Conservation (phyloP, 2,797 vertebrate species). For the Pogonophryne albipinna region DNA sequence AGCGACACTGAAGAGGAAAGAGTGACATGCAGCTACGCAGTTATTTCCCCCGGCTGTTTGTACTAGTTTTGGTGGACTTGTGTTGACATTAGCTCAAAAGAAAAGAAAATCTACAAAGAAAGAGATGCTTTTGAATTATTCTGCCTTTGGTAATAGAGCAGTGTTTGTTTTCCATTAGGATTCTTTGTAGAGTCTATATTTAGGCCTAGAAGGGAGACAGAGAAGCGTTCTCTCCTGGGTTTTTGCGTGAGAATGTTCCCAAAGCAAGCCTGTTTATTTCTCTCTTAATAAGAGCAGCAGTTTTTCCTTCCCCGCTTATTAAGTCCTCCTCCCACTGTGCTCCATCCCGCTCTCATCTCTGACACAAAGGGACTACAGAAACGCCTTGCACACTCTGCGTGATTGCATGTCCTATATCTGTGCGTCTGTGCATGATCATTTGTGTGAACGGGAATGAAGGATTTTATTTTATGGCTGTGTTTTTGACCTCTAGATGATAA, state of each 20-base stretch:
- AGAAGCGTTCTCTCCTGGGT: constrained; percentile 49
- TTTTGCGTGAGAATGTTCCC: constrained; percentile 56
- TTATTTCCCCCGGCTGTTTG: constrained; percentile 42
- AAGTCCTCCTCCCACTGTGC: constrained; percentile 63
- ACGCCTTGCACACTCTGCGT: constrained; percentile 42
- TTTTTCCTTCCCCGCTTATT: constrained; percentile 52
- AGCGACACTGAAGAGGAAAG: constrained; percentile 36
- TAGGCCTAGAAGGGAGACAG: constrained; percentile 45
- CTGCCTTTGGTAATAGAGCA: constrained; percentile 38
- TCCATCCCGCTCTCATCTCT: constrained; percentile 52
- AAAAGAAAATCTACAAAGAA: constrained; percentile 51
- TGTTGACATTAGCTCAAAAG: constrained; percentile 53
- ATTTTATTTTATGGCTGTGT: constrained; percentile 52
- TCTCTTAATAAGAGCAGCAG: constrained; percentile 58
- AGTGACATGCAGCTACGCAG: constrained; percentile 22
- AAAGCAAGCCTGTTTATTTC: constrained; percentile 54
- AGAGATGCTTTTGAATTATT: constrained; percentile 60
- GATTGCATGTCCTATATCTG: constrained; percentile 20
- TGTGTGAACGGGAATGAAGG: constrained; percentile 41
- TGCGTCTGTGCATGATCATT: constrained; percentile 43
- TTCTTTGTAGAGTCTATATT: constrained; percentile 64
- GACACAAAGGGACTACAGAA: constrained; percentile 58
- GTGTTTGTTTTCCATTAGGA: constrained; percentile 71
- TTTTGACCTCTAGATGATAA: constrained; percentile 64
- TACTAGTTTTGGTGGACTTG: constrained; percentile 40